phyloP scores from a whole-genome alignment of 2,888 invertebrate genomes.

The Eilema griseolum region DNA sequence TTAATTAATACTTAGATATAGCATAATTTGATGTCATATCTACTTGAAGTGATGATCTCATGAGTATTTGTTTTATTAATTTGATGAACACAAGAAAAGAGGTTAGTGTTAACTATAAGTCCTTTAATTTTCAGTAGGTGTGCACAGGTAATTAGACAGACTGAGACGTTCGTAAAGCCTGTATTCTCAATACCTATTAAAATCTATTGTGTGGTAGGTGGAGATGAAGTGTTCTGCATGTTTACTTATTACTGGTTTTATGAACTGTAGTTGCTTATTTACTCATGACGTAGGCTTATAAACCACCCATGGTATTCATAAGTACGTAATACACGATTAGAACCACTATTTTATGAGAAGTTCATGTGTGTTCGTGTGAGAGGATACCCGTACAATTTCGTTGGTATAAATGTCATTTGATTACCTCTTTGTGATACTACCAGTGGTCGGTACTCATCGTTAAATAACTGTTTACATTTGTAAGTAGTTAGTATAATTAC shows the following conservation, averaged over 20 bases:
- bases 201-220: no score
- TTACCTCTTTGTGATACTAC: not conserved
- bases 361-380: conserved; percentile 27
- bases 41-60: no score
- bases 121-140: no score
- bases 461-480: not conserved
- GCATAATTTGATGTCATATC: no score
- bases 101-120: no score
- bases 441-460: not conserved
- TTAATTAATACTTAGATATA: no score
- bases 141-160: no score
- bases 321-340: not conserved
- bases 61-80: no score
- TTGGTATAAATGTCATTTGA: not conserved
- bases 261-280: not conserved
- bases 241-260: no score
- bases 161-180: no score
- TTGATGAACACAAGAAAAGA: no score
- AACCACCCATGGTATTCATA: not conserved
- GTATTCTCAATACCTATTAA: no score
- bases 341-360: conserved; percentile 24
- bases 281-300: not conserved
- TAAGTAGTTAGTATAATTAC: not conserved
- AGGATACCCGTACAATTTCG: not conserved
- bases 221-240: not conserved